A percentile compares a stretch with the other conserved stretches of the same genome.
Conservation (phyloP, 35 echinoderm and acorn worm genomes). For the Lytechinus pictus region DNA sequence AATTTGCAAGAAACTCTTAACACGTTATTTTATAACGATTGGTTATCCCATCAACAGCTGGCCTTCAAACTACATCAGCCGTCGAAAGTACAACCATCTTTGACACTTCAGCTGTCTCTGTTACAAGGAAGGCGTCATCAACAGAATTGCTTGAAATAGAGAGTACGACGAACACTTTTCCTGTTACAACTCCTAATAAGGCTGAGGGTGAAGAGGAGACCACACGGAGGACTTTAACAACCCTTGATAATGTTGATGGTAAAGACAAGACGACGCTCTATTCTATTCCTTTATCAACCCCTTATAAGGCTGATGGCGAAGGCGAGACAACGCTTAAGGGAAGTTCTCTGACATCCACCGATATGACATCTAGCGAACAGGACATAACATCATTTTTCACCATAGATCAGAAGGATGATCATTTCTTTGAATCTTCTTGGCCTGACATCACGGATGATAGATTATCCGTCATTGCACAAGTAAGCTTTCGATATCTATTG, state of each 20-base stretch:
- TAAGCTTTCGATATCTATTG: not conserved
- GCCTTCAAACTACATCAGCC: not conserved
- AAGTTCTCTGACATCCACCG: no score
- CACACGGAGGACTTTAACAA: not conserved
- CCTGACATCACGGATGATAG: not conserved
- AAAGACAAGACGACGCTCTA: no score
- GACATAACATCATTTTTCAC: no score
- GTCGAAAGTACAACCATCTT: not conserved
- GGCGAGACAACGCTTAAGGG: no score
- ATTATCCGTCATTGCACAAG: not conserved
- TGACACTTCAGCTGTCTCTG: not conserved
- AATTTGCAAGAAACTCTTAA: no score
- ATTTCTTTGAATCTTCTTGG: not conserved
- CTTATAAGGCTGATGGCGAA: no score
- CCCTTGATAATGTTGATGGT: no score
- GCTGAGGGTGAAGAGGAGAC: not conserved
- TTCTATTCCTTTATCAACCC: no score
- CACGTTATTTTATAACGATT: not conserved
- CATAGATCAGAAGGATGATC: not conserved
- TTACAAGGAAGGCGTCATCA: not conserved
- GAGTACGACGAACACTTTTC: not conserved
- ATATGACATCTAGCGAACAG: no score
- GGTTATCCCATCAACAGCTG: not conserved
- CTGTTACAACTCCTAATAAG: not conserved
- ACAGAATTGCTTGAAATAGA: not conserved